These are phyloP conservation scores for Pantherophis alleghaniensis DNA, from an alignment of 2,797 vertebrate genomes.

Conservation along the genomic window DNA sequence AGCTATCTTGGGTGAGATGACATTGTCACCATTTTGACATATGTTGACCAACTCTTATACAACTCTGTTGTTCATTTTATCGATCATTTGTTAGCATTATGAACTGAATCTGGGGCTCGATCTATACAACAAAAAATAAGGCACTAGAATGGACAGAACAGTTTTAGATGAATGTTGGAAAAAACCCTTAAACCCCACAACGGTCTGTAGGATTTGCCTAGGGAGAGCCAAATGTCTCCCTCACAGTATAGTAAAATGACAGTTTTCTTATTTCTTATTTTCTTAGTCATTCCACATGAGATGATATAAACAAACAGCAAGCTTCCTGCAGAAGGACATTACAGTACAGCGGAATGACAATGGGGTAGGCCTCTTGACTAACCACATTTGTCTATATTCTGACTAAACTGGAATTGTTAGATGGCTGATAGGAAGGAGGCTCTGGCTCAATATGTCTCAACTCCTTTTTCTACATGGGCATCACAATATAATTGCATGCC, in stretches of 20 bases:
- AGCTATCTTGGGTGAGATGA: neutral
- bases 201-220: neutral
- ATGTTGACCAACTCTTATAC: neutral
- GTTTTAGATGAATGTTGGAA: neutral
- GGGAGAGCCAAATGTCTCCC: neutral
- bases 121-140: neutral
- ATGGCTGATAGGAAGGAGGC: neutral
- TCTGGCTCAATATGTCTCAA: neutral
- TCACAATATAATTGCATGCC: neutral
- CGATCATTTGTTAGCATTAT: neutral
- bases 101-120: neutral
- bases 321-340: neutral
- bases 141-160: neutral
- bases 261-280: neutral
- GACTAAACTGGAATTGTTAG: neutral
- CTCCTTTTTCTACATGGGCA: neutral
- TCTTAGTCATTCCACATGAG: neutral
- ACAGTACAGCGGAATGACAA: neutral
- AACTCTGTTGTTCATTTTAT: neutral
- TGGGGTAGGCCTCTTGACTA: neutral
- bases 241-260: neutral
- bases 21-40: neutral
- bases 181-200: neutral
- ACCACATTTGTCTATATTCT: neutral
- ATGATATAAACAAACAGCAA: neutral